These are phyloP conservation scores for Erythrolamprus reginae DNA, from an alignment of 2,113 vertebrate genomes.

Conservation along the genomic window DNA sequence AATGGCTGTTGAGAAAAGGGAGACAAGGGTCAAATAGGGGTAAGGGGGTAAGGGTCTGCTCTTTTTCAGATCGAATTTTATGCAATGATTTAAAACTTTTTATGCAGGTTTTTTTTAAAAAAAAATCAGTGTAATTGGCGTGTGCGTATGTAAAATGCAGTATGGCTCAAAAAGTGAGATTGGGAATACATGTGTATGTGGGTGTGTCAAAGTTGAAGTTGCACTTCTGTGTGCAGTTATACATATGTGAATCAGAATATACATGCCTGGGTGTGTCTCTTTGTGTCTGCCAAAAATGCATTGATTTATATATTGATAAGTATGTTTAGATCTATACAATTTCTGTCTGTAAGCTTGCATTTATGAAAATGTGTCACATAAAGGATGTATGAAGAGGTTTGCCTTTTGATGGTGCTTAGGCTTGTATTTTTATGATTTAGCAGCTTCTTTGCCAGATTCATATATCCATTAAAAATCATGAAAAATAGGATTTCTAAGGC, in stretches of 20 bases:
- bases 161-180: conserved; percentile 4
- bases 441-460: conserved; percentile 43
- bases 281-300: conserved; percentile 21
- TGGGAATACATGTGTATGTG: conserved; percentile 3
- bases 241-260: background rate
- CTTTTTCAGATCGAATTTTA: background rate
- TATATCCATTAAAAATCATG: background rate
- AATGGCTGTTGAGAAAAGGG: conserved; percentile 30
- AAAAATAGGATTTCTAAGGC: background rate
- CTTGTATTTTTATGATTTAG: background rate
- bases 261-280: conserved; percentile 13
- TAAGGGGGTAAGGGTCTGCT: fast-evolving
- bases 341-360: background rate
- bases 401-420: conserved; percentile 4
- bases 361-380: background rate
- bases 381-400: conserved; percentile 34
- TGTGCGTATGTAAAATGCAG: background rate
- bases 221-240: background rate
- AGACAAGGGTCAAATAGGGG: background rate
- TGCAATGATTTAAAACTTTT: background rate
- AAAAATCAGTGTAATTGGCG: fast-evolving
- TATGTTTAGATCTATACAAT: background rate
- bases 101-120: fast-evolving
- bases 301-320: background rate
- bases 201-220: conserved; percentile 7